Evolutionary conservation across 2,888 invertebrate species (phyloP).

Genomic region (Sepioteuthis lessoniana): DNA sequence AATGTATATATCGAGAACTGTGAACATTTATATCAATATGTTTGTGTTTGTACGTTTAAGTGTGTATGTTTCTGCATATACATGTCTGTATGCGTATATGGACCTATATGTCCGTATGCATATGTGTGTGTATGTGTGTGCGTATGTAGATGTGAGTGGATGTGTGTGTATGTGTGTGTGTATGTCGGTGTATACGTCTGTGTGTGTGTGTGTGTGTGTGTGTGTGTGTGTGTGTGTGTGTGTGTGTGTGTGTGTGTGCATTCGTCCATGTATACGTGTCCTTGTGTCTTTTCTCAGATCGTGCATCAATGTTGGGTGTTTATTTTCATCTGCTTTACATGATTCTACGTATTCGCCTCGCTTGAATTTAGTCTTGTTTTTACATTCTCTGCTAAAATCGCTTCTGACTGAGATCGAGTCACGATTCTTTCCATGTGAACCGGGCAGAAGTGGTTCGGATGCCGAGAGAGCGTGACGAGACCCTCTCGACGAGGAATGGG

Average conservation of each 20-base stretch:
- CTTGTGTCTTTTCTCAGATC: not conserved
- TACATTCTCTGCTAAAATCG: not conserved
- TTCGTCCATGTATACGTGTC: not conserved
- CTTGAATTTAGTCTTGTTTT: not conserved
- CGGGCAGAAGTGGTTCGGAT: not conserved
- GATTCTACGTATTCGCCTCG: no score
- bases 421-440: constrained; percentile 18
- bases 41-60: not conserved
- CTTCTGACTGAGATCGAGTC: constrained; percentile 11
- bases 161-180: not conserved
- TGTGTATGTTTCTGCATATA: not conserved
- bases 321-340: no score
- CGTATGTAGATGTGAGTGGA: not conserved
- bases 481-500: not conserved
- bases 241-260: not conserved
- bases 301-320: no score
- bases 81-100: not conserved
- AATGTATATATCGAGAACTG: no score
- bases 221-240: not conserved
- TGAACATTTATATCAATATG: no score
- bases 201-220: not conserved
- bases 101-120: not conserved
- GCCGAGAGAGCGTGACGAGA: not conserved
- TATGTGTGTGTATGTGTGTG: not conserved
- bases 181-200: not conserved